Base-by-base conservation (phyloP, 2,888 invertebrate genomes). In the Drosophila tanythrix region DNA sequence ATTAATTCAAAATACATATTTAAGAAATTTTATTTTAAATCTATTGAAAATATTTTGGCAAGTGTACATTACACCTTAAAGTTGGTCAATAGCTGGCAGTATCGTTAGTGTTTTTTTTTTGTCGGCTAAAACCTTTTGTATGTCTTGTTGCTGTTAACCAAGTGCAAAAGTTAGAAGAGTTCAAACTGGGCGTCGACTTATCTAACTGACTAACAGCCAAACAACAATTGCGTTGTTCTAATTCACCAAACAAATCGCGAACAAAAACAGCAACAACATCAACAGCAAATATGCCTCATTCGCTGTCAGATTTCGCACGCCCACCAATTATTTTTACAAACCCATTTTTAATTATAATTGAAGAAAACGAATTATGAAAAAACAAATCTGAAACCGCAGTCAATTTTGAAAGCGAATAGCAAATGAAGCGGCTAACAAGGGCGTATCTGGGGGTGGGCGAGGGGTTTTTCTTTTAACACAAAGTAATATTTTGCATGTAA, bases 251-350 rank as follows among this genome's bases (percentile, higher is more conserved):
- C 82, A 68, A 83, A 83, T 83, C 76, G 81, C 73, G 84, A 76
- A 68, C 74, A 58, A 36, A 61, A 55, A 35, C 52, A 53, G n/a
- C 69, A 65, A 15, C 58, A 61, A 36, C 48, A 63, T 29, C 50
- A 57, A 27, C 43, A 57, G 48, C 60, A 61, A 48, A 67, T 65
- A 66, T 65, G 70, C 62, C 73, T 77, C 70, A 82, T 72, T 70
- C 67, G 61, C 68, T 52, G 69, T 69, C 68, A 29, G 57, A 75
- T 65, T 72, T 77, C 82, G 43, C 83, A 86, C 84, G 84, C 86
- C 84, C 87, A 69, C 69, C 81, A 84, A 84, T 84, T 84, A 86
- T 81, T 84, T 76, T 84, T 82, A 82, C 84, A 86, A 83, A 82
- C 70, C 66, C 75, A 81, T 83, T 85, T 81, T 85, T 83, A 83